These are phyloP conservation scores for Incurvaria masculella DNA, from an alignment of 2,888 invertebrate genomes.

Conservation along the genomic window DNA sequence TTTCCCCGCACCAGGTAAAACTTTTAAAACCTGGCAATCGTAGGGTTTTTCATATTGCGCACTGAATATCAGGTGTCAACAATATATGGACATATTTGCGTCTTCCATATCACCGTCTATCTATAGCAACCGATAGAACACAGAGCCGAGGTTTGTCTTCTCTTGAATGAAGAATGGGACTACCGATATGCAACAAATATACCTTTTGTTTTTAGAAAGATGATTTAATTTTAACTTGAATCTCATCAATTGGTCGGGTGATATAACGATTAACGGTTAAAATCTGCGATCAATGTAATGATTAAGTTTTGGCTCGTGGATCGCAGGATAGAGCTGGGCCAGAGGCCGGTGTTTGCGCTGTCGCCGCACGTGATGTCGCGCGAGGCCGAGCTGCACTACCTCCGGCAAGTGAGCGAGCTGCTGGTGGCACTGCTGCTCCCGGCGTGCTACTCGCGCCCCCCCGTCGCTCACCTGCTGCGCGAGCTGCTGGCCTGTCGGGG, in stretches of 20 bases:
- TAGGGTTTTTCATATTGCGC: too few species aligned
- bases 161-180: too few species aligned
- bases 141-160: too few species aligned
- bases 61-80: too few species aligned
- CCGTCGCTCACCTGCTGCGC: conserved; percentile 74
- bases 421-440: conserved; percentile 80
- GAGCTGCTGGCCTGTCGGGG: conserved; percentile 84
- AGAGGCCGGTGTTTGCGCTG: conserved; percentile 67
- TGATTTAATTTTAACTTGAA: too few species aligned
- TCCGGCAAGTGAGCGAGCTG: conserved; percentile 79
- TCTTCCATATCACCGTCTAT: too few species aligned
- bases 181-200: not conserved
- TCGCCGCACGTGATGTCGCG: conserved; percentile 70
- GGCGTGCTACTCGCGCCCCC: conserved; percentile 73
- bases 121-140: too few species aligned
- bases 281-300: not conserved
- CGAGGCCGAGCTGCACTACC: conserved; percentile 74
- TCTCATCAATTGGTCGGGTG: conserved; percentile 26
- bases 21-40: too few species aligned
- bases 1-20: too few species aligned
- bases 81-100: too few species aligned
- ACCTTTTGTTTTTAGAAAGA: not conserved
- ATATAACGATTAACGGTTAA: conserved; percentile 19
- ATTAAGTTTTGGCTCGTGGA: not conserved
- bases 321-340: conserved; percentile 59